Percentiles rank a stretch among this genome's conserved stretches.
phyloP scores from a whole-genome alignment of 2,888 invertebrate species.

The Cephus rjabovi region DNA sequence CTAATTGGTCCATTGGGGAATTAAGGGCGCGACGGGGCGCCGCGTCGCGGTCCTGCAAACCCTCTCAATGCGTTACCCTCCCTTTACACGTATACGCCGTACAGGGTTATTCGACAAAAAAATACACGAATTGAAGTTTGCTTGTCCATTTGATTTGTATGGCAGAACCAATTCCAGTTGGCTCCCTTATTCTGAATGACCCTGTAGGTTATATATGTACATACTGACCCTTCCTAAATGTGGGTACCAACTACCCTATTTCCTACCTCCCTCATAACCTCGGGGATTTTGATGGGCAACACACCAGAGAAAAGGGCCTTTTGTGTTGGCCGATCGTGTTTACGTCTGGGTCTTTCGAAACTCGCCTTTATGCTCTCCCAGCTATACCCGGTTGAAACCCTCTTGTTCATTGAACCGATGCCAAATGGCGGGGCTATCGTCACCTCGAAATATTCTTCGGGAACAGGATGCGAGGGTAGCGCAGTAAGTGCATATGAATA shows the following conservation, averaged over 20 bases:
- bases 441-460: background rate
- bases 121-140: background rate
- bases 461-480: background rate
- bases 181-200: background rate
- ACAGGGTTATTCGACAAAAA: background rate
- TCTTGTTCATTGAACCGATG: background rate
- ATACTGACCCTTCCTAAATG: background rate
- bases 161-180: background rate
- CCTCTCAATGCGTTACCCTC: background rate
- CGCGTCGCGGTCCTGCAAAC: background rate
- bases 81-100: background rate
- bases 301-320: conserved; percentile 39
- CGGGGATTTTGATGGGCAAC: background rate
- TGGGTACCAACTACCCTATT: background rate
- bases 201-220: background rate
- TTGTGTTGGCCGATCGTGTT: conserved; percentile 54
- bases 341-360: conserved; percentile 37
- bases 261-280: background rate
- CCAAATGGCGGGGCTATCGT: background rate
- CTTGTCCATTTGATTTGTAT: background rate
- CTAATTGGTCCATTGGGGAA: conserved; percentile 58
- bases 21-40: conserved; percentile 14
- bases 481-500: background rate
- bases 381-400: background rate
- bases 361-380: background rate